phyloP scores from a whole-genome alignment of 2,113 vertebrate genomes.

The Forbesichthys papilliferus region DNA sequence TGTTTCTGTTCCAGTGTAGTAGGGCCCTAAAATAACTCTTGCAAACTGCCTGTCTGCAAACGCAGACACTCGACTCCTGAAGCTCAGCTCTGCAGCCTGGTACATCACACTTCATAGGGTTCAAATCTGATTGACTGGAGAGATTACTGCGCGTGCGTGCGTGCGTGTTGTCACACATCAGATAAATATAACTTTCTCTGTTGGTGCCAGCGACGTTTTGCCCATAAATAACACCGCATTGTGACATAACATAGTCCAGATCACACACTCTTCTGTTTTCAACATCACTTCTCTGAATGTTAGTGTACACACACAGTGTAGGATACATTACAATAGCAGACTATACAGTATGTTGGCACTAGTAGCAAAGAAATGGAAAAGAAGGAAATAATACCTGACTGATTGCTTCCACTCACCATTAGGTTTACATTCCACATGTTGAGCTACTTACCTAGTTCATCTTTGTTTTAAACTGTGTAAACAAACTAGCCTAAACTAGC shows the following conservation, averaged over 20 bases:
- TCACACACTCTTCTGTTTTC: constrained; percentile 1
- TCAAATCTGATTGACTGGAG: background rate
- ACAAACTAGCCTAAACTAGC: background rate
- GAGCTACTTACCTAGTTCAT: background rate
- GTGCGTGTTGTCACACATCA: constrained; percentile 36
- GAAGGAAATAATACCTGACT: too few species aligned
- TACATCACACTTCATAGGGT: too few species aligned
- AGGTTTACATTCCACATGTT: too few species aligned
- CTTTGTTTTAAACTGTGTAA: background rate
- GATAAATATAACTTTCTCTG: constrained; percentile 48
- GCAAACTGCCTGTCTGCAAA: too few species aligned
- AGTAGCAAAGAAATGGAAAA: too few species aligned
- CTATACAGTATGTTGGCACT: too few species aligned
- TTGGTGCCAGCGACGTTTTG: constrained; percentile 11
- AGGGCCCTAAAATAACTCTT: too few species aligned
- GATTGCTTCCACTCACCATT: too few species aligned
- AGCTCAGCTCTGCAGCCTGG: too few species aligned
- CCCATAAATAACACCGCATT: constrained; percentile 33
- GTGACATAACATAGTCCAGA: constrained; percentile 4
- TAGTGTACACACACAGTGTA: background rate
- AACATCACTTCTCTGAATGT: background rate
- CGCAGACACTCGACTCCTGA: too few species aligned
- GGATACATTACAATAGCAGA: too few species aligned
- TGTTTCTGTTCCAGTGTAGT: too few species aligned
- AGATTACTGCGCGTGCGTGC: constrained; percentile 1